phyloP scores from a whole-genome alignment of 2,113 vertebrate species.

The Speoplatyrhinus poulsoni region DNA sequence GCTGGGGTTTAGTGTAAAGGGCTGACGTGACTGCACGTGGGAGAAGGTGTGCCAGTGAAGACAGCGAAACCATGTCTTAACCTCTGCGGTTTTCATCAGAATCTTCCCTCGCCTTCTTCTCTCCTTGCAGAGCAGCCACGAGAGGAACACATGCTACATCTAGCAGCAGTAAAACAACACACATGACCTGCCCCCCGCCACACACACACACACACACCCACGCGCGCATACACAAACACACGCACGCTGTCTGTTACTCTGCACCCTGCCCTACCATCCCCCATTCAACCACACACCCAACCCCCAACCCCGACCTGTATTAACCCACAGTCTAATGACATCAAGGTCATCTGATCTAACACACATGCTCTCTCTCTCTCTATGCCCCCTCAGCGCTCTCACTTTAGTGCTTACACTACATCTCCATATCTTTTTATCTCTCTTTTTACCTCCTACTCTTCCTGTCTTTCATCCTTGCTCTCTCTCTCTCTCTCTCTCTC shows the following conservation, averaged over 20 bases:
- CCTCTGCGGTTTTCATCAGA: neutral
- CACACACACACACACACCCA: slow-evolving; percentile 9
- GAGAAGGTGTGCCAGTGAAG: slow-evolving; percentile 1
- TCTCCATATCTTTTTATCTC: slow-evolving; percentile 2
- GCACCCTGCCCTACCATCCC: slow-evolving; percentile 29
- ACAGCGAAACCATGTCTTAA: neutral
- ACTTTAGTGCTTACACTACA: slow-evolving; percentile 2
- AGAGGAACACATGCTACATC: neutral
- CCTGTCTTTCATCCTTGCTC: neutral
- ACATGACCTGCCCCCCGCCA: slow-evolving; percentile 25
- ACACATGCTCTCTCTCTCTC: slow-evolving; percentile 23
- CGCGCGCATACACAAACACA: neutral
- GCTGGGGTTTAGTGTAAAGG: slow-evolving; percentile 1
- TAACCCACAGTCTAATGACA: slow-evolving; percentile 58
- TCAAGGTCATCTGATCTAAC: slow-evolving; percentile 71
- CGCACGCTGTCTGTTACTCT: neutral
- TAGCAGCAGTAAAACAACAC: slow-evolving; percentile 12
- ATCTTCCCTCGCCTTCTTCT: neutral
- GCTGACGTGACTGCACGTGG: neutral
- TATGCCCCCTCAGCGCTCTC: slow-evolving; percentile 6
- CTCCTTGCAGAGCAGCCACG: neutral
- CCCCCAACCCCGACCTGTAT: slow-evolving; percentile 14
- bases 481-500: neutral
- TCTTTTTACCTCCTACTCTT: neutral
- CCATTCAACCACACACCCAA: slow-evolving; percentile 26